phyloP scores from a whole-genome alignment of 2,888 invertebrate species.

The Endomychus coccineus region DNA sequence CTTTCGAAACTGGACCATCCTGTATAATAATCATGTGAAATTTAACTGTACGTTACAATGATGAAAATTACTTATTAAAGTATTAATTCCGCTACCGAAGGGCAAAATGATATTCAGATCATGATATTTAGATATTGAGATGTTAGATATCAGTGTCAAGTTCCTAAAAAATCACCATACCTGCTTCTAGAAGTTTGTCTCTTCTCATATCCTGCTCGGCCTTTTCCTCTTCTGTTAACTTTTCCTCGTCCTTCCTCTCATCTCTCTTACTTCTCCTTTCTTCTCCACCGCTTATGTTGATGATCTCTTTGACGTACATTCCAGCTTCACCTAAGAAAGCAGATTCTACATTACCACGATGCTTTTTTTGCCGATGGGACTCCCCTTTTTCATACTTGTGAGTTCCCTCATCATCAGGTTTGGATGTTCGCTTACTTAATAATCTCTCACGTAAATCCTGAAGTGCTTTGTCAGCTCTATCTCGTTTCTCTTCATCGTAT shows the following conservation, averaged over 20 bases:
- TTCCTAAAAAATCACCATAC: too few relatives aligned
- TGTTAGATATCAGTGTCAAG: background rate
- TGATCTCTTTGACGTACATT: conserved; percentile 43
- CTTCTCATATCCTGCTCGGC: conserved; percentile 51
- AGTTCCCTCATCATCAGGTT: conserved; percentile 47
- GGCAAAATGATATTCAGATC: too few relatives aligned
- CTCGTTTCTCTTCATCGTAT: conserved; percentile 43
- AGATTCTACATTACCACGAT: conserved; percentile 28
- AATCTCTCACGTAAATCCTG: conserved; percentile 70
- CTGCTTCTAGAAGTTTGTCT: conserved; percentile 62
- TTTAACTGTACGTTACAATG: too few relatives aligned
- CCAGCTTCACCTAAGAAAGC: conserved; percentile 41
- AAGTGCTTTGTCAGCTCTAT: conserved; percentile 55
- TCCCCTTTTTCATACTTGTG: conserved; percentile 9
- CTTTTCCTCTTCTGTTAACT: conserved; percentile 39
- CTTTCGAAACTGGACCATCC: too few relatives aligned
- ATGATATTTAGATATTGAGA: too few relatives aligned
- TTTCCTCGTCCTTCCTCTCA: conserved; percentile 46
- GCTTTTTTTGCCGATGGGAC: conserved; percentile 21
- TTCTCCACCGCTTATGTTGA: conserved; percentile 38
- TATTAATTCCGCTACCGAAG: too few relatives aligned
- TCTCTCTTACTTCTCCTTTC: conserved; percentile 29
- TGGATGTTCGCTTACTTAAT: conserved; percentile 61
- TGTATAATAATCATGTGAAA: too few relatives aligned
- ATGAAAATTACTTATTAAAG: too few relatives aligned